Percentiles rank a stretch among this genome's conserved stretches.
Evolutionary conservation across 2,113 vertebrate genomes (phyloP).

Genomic region (Cacatua alba): DNA sequence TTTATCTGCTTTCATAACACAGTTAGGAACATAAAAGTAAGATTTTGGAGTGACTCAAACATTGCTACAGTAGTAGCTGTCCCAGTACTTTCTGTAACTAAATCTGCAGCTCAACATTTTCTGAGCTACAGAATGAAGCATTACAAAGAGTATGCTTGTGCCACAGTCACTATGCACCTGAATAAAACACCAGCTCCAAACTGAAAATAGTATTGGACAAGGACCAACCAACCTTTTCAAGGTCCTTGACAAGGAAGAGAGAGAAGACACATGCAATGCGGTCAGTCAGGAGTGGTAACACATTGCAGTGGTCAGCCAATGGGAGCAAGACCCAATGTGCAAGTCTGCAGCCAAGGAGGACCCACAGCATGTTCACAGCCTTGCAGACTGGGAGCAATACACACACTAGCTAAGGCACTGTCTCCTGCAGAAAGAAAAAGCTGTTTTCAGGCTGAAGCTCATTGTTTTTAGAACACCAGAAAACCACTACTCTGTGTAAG

Average conservation of each 20-base stretch:
- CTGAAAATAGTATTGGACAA: not conserved
- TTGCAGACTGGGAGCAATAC: not conserved
- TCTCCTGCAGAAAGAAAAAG: not conserved
- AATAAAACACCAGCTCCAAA: not conserved
- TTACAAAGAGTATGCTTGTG: not conserved
- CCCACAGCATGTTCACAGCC: rapidly evolving
- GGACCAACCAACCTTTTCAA: not conserved
- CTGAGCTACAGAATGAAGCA: not conserved
- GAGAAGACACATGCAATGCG: rapidly evolving
- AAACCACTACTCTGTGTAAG: not conserved
- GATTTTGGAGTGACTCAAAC: not conserved
- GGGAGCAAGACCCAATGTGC: rapidly evolving
- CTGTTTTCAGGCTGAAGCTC: not conserved
- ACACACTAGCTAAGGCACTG: not conserved
- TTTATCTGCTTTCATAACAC: not conserved
- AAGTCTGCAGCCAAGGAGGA: no score
- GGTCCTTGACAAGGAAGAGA: not conserved
- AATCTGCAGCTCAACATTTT: not conserved
- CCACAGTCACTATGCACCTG: not conserved
- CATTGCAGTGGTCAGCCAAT: rapidly evolving
- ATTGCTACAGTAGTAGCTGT: rapidly evolving
- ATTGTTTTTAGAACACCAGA: not conserved
- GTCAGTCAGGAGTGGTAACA: not conserved
- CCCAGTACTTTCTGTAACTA: not conserved
- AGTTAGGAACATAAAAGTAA: not conserved